Base-by-base conservation (phyloP, 2,113 vertebrate genomes). In the Urocynchramus pylzowi region DNA sequence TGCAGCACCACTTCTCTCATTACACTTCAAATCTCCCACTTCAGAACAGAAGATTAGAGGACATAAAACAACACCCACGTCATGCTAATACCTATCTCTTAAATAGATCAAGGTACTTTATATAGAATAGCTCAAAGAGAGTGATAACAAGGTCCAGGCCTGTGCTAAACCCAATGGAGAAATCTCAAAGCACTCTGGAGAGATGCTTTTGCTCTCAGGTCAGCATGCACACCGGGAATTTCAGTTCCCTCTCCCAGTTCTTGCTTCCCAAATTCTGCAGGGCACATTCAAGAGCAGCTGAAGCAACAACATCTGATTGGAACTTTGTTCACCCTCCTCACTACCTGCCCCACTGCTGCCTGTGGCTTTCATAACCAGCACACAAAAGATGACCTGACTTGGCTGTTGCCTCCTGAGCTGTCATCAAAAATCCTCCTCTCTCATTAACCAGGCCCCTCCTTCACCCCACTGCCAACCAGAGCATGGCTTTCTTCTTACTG, bases 251-350 rank as follows among this genome's bases (percentile, higher is more conserved):
- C 75, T 89, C 21, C 68, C 50, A 35, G 7, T 20, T 80, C 41
- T 71, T 27, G 8, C 80, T 84, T 87, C 67, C 44, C 37, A 60
- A 4, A 42, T 65, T 76, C 45, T 4, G 1, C 54, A 56, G 35
- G 4, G 12, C 0, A 0, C 11, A 4, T 68, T 65, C 45, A 65
- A 56, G 21, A 57, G n/a, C 49, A 31, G n/a, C 27, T 80, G n/a
- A 33, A 47, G 47, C 31, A 57, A 41, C 18, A 42, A n/a, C 18
- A 42, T 13, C 23, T 0, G 0, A 27, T 1, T 7, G 28, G 71
- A 87, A 41, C 27, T 59, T 41, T 64, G 27, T 41, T 59, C 65
- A 74, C 8, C 21, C 28, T 50, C 31, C 26, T 60, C 53, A n/a
- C 52, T 41, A 19, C 10, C 31, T 8, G 6, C 49, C 49, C 44